A percentile compares a stretch with the other conserved stretches of the same genome.
Conservation (phyloP, 1,140 invertebrate species). For the Brachionus rotundiformis region DNA sequence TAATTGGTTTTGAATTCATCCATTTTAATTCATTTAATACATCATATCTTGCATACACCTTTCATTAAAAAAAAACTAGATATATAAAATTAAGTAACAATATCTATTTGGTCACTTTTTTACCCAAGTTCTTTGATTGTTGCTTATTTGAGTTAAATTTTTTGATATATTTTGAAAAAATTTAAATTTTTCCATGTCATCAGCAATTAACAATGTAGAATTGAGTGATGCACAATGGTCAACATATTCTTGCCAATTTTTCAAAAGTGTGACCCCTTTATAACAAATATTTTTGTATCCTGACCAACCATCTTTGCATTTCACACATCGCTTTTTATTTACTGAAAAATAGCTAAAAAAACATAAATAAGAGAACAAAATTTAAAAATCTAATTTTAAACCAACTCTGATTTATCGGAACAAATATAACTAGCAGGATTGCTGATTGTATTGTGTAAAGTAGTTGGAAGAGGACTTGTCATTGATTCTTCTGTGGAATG, state of each 20-base stretch:
- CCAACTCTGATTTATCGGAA: background rate
- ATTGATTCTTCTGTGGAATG: too few species aligned
- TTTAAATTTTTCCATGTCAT: background rate
- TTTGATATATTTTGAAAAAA: background rate
- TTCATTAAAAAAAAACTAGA: background rate
- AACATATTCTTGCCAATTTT: background rate
- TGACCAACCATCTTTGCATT: background rate
- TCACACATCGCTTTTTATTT: background rate
- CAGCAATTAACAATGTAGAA: background rate
- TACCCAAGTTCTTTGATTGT: background rate
- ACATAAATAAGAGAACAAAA: too few species aligned
- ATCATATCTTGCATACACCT: background rate
- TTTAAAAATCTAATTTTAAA: background rate
- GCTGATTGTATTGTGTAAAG: background rate
- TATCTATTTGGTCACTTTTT: too few species aligned
- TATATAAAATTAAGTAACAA: too few species aligned
- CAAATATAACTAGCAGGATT: background rate
- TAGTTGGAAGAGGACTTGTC: too few species aligned
- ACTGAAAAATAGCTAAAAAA: background rate
- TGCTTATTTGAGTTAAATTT: background rate
- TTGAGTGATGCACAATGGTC: background rate
- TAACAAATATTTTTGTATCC: background rate
- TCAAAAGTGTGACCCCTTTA: background rate
- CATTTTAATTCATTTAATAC: background rate
- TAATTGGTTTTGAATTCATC: background rate